A percentile compares a stretch with the other conserved stretches of the same genome.
phyloP scores from a whole-genome alignment of 2,888 invertebrate genomes.

The Acrocera orbiculus region DNA sequence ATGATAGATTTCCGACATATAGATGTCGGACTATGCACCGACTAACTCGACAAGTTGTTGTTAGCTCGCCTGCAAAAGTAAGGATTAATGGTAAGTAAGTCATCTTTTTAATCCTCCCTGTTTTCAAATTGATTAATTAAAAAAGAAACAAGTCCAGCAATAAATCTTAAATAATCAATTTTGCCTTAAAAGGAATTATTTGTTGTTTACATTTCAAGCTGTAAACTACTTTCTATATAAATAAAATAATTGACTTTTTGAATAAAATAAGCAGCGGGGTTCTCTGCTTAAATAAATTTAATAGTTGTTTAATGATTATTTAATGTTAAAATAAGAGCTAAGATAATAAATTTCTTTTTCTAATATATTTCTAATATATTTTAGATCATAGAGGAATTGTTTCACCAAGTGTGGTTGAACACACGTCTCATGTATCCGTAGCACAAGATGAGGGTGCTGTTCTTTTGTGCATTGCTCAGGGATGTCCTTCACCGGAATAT shows the following conservation, averaged over 20 bases:
- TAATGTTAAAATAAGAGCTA: too few species aligned
- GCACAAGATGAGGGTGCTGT: constrained; percentile 58
- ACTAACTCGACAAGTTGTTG: constrained; percentile 50
- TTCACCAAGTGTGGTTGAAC: constrained; percentile 52
- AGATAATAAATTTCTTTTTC: neutral
- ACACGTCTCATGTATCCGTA: constrained; percentile 49
- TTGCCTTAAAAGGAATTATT: too few species aligned
- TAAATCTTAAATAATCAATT: too few species aligned
- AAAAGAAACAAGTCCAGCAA: too few species aligned
- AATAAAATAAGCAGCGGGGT: too few species aligned
- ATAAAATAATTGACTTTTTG: too few species aligned
- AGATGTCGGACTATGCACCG: constrained; percentile 57
- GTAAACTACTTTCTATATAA: too few species aligned
- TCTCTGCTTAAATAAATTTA: too few species aligned
- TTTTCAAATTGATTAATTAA: too few species aligned
- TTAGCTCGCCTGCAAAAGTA: constrained; percentile 49
- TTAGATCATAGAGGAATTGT: constrained; percentile 54
- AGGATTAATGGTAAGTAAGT: constrained; percentile 49
- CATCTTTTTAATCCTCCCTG: neutral
- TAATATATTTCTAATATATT: too few species aligned
- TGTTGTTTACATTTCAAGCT: too few species aligned
- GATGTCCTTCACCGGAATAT: constrained; percentile 61
- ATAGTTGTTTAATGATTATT: too few species aligned
- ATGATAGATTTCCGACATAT: constrained; percentile 53
- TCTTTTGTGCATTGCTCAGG: constrained; percentile 60